These are phyloP conservation scores for Malurus elegans DNA, from an alignment of 2,113 vertebrate genomes.

Conservation along the genomic window DNA sequence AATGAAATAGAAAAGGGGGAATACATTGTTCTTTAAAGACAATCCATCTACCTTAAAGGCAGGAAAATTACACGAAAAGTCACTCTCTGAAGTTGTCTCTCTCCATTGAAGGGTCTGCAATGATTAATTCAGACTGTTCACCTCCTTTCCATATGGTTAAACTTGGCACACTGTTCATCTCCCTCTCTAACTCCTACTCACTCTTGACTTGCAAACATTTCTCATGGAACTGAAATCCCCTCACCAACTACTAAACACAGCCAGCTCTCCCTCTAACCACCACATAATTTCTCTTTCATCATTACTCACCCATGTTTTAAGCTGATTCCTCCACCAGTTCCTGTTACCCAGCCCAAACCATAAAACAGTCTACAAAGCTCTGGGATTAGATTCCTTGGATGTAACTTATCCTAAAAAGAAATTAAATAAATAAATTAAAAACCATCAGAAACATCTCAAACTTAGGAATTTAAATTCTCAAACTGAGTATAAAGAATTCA, in stretches of 20 bases:
- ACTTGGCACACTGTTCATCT: not conserved
- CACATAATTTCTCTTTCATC: not conserved
- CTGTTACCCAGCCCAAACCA: slow-evolving; percentile 93
- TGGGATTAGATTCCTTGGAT: slow-evolving; percentile 90
- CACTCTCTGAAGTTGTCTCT: not conserved
- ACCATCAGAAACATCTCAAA: not conserved
- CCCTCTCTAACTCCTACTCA: not conserved
- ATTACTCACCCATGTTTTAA: slow-evolving; percentile 84
- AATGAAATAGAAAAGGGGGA: not conserved
- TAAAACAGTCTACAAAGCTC: slow-evolving; percentile 93
- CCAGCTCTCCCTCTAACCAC: not conserved
- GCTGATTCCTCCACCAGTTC: slow-evolving; percentile 94
- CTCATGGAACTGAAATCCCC: not conserved
- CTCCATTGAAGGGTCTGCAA: not conserved
- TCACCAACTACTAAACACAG: not conserved
- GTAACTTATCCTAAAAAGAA: slow-evolving; percentile 80
- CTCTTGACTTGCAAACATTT: not conserved
- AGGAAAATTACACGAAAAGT: not conserved
- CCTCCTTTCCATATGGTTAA: not conserved
- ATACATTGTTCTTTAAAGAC: not conserved
- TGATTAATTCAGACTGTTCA: not conserved
- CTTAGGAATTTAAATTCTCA: not conserved
- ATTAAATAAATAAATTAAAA: not conserved
- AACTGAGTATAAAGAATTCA: not conserved
- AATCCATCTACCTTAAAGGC: not conserved